These are phyloP conservation scores for Cataglyphis cursor DNA, from an alignment of 2,888 invertebrate genomes.

Conservation along the genomic window DNA sequence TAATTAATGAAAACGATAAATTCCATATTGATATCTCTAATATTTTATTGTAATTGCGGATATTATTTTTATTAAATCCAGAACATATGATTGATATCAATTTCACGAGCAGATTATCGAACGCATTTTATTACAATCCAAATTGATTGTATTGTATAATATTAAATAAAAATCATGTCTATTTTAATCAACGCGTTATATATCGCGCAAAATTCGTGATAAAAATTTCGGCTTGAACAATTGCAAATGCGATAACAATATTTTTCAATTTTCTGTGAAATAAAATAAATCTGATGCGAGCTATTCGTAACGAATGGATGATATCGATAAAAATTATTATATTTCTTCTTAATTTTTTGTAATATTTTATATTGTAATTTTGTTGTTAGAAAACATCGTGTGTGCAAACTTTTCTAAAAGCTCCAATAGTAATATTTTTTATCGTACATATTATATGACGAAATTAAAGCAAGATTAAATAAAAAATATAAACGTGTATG, in stretches of 20 bases:
- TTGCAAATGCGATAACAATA: not conserved
- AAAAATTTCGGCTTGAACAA: slow-evolving; percentile 1
- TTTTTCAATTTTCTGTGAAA: slow-evolving; percentile 13
- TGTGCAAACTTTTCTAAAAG: not conserved
- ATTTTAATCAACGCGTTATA: not conserved
- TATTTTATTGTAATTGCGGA: not conserved
- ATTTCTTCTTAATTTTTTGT: not conserved
- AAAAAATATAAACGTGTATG: not conserved
- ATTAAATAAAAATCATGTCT: not conserved
- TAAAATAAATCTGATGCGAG: not conserved
- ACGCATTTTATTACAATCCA: slow-evolving; percentile 5
- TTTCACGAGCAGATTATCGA: not conserved
- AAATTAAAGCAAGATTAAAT: not conserved
- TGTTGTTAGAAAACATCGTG: not conserved
- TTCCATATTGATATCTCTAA: not conserved
- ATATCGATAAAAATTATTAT: not conserved
- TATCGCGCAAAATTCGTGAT: not conserved
- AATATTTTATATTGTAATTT: not conserved
- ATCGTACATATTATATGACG: not conserved
- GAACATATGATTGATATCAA: not conserved
- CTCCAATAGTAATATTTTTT: not conserved
- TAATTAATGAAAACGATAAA: not conserved
- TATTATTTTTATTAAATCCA: not conserved
- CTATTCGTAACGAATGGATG: not conserved
- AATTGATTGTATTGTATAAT: slow-evolving; percentile 21